phyloP scores from a whole-genome alignment of 2,888 invertebrate genomes.

The Lomographa bimaculata region DNA sequence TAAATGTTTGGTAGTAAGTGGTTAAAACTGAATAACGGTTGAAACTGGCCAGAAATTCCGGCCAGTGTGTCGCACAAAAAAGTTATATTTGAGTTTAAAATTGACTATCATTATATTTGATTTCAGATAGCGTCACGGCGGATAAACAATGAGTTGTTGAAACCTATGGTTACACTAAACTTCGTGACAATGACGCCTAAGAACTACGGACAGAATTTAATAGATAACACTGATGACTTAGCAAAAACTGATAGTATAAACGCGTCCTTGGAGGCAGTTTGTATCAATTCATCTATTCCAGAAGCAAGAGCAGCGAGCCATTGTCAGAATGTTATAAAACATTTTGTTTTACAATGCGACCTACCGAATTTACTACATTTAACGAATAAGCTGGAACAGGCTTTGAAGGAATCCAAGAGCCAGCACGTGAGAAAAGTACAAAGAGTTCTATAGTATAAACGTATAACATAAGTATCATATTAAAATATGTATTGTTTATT shows the following conservation, averaged over 20 bases:
- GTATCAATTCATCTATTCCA: conserved; percentile 55
- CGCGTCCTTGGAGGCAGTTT: conserved; percentile 33
- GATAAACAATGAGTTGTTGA: conserved; percentile 52
- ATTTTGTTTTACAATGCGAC: conserved; percentile 78
- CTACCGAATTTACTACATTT: conserved; percentile 81
- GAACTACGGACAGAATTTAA: conserved; percentile 54
- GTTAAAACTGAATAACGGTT: too few relatives aligned
- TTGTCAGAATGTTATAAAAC: conserved; percentile 66
- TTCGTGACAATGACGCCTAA: conserved; percentile 66
- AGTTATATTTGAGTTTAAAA: too few relatives aligned
- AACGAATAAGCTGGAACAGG: conserved; percentile 79
- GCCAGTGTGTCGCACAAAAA: too few relatives aligned
- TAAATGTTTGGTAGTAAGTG: too few relatives aligned
- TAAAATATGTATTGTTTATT: too few relatives aligned
- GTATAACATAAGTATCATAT: too few relatives aligned
- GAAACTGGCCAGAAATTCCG: too few relatives aligned
- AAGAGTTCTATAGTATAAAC: conserved; percentile 59
- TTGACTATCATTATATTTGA: conserved; percentile 22
- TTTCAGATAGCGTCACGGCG: conserved; percentile 65
- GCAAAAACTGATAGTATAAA: conserved; percentile 25
- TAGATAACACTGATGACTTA: conserved; percentile 34
- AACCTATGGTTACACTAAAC: conserved; percentile 66
- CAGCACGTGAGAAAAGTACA: conserved; percentile 82
- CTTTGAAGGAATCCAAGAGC: conserved; percentile 82
- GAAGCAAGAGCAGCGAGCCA: conserved; percentile 71